Evolutionary conservation across 2,888 invertebrate species (phyloP).

Genomic region (Lasius platythorax): DNA sequence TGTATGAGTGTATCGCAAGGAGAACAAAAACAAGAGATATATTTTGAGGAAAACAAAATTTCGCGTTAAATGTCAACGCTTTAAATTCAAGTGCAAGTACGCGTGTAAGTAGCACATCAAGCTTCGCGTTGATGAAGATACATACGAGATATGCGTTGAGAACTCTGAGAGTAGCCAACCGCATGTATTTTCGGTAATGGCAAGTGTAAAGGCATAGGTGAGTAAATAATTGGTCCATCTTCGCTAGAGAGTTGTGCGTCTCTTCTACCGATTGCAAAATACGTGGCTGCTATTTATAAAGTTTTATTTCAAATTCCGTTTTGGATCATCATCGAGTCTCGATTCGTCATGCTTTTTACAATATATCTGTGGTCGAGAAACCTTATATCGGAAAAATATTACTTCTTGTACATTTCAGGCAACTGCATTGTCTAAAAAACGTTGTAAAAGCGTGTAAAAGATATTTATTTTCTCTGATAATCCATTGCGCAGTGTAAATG

Average conservation of each 20-base stretch:
- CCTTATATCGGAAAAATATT: neutral
- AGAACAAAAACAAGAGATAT: neutral
- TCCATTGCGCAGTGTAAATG: neutral
- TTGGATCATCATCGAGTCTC: neutral
- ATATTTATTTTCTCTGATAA: neutral
- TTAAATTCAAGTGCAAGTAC: slow-evolving; percentile 64
- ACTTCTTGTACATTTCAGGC: neutral
- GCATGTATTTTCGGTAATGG: slow-evolving; percentile 78
- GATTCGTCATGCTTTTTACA: slow-evolving; percentile 8
- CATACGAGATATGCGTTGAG: slow-evolving; percentile 46
- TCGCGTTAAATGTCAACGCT: neutral
- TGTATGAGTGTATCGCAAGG: neutral
- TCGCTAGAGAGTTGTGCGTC: slow-evolving; percentile 58
- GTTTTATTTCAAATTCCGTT: slow-evolving; percentile 57
- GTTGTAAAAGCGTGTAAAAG: neutral
- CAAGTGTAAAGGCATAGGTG: slow-evolving; percentile 75
- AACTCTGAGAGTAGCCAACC: slow-evolving; percentile 71
- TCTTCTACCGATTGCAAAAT: slow-evolving; percentile 57
- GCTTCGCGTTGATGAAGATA: slow-evolving; percentile 35
- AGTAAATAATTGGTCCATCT: slow-evolving; percentile 78
- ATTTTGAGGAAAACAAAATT: neutral
- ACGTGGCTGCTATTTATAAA: slow-evolving; percentile 76
- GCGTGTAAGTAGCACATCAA: slow-evolving; percentile 14
- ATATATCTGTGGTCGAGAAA: neutral
- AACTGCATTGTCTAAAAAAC: neutral